Evolutionary conservation across 35 echinoderm and acorn worm species (phyloP).

Genomic region (Anneissia japonica): DNA sequence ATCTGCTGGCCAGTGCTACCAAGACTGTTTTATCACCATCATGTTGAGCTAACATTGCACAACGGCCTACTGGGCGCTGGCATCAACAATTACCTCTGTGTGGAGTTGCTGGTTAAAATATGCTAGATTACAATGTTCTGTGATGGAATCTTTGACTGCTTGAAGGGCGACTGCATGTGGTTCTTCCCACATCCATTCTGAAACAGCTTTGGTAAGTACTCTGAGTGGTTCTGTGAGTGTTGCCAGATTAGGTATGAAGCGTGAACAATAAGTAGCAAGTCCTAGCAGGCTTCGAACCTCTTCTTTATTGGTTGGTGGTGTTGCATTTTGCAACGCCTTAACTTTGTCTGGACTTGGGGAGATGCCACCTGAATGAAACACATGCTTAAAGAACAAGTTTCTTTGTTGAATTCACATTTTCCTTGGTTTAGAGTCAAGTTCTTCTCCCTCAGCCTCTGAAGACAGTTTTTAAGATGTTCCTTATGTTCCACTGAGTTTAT

Average conservation of each 20-base stretch:
- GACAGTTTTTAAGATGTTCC: background rate
- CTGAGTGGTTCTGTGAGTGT: background rate
- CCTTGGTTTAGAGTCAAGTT: slow-evolving; percentile 53
- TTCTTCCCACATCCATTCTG: background rate
- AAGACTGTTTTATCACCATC: background rate
- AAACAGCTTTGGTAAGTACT: background rate
- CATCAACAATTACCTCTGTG: slow-evolving; percentile 50
- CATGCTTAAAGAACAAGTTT: slow-evolving; percentile 52
- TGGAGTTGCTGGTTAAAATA: slow-evolving; percentile 46
- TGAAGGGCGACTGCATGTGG: background rate
- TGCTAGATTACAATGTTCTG: slow-evolving; percentile 37
- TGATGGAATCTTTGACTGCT: background rate
- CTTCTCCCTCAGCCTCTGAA: slow-evolving; percentile 41
- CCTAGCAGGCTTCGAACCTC: background rate
- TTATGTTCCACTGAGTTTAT: slow-evolving; percentile 15
- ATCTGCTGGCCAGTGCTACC: background rate
- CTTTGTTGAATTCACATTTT: slow-evolving; percentile 48
- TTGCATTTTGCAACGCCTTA: background rate
- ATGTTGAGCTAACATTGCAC: slow-evolving; percentile 17
- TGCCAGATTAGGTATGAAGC: slow-evolving; percentile 49
- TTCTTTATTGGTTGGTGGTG: background rate
- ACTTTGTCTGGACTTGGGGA: slow-evolving; percentile 26
- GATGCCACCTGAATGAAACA: background rate
- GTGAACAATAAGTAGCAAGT: background rate
- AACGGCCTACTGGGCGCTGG: slow-evolving; percentile 28